Evolutionary conservation across 2,888 invertebrate genomes (phyloP), one percentile per base, ranked within the genome.

Genomic region (Syrista parreyssii): DNA sequence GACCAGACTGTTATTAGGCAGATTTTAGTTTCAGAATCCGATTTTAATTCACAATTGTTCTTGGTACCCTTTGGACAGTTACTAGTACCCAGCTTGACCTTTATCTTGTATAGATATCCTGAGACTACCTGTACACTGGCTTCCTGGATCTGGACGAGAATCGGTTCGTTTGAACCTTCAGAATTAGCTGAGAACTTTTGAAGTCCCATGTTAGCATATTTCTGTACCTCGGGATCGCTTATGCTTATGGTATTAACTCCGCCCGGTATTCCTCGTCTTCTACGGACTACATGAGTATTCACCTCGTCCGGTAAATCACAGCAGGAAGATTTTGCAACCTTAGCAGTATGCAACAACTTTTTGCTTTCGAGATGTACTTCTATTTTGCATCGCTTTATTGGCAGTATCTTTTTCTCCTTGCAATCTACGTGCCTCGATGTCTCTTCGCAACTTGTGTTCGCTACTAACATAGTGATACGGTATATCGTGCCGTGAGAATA

Each of bases 1-100:
- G 94, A 93, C 94, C 94, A 95, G 73, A 94, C 91, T 76, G 89
- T 83, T 68, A 94, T 87, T 35, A 91, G 83, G 85, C 95, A 95
- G 31, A 87, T 83, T 31, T 85, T 85, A 2, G 82, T 78, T 35
- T 88, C 85, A 11, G 85, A 85, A 35, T 88, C 86, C 11, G 89
- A 82, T 68, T 89, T 85, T 72, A 89, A 79, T 71, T 87, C 80
- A 71, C 90, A 90, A 68, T 85, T 84, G n/a, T 86, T 84, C 73
- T 85, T 83, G 6, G 68, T 75, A 4, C 88, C 88, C 82, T 92
- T 93, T 12, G 89, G 86, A 83, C 95, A 94, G 78, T 92, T 92
- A 3, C 94, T 94, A 71, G 92, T 92, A 23, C 94, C 94, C 12
- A 95, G 90, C 82, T 93, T 92, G 75, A 94, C 93, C 82, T 93